Percentiles rank a stretch among this genome's conserved stretches.
Evolutionary conservation across 2,888 invertebrate genomes (phyloP).

Genomic region (Mycalesis mineus): DNA sequence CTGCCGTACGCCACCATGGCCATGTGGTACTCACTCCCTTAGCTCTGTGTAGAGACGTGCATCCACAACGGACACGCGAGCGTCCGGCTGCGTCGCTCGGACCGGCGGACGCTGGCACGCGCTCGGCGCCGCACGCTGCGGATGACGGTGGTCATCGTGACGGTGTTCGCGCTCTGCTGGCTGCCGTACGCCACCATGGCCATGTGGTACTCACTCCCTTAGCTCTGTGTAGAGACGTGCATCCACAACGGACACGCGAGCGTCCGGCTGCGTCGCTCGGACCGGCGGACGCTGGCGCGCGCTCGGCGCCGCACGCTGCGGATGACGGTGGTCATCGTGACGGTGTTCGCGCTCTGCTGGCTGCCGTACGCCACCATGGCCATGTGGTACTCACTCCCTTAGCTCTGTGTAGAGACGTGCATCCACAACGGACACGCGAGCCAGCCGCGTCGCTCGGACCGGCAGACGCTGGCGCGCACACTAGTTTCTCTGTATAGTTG

Average conservation of each 20-base stretch:
- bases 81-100: constrained; percentile 81
- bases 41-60: constrained; percentile 47
- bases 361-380: constrained; percentile 87
- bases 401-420: constrained; percentile 47
- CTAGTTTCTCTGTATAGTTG: no score
- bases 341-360: constrained; percentile 87
- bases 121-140: constrained; percentile 84
- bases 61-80: constrained; percentile 41
- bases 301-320: constrained; percentile 84
- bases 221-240: constrained; percentile 47
- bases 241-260: constrained; percentile 38
- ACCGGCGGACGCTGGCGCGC: constrained; percentile 81
- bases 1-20: constrained; percentile 87
- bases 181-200: constrained; percentile 87
- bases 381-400: constrained; percentile 84
- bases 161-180: constrained; percentile 87
- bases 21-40: no score
- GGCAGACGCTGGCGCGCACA: constrained; percentile 83
- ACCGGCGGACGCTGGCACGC: constrained; percentile 81
- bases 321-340: constrained; percentile 87
- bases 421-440: constrained; percentile 38
- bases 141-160: constrained; percentile 87
- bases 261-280: constrained; percentile 81
- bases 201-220: no score
- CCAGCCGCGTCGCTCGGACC: constrained; percentile 81